Conservation (phyloP, 2,888 invertebrate genomes). For the Ophonus ardosiacus region DNA sequence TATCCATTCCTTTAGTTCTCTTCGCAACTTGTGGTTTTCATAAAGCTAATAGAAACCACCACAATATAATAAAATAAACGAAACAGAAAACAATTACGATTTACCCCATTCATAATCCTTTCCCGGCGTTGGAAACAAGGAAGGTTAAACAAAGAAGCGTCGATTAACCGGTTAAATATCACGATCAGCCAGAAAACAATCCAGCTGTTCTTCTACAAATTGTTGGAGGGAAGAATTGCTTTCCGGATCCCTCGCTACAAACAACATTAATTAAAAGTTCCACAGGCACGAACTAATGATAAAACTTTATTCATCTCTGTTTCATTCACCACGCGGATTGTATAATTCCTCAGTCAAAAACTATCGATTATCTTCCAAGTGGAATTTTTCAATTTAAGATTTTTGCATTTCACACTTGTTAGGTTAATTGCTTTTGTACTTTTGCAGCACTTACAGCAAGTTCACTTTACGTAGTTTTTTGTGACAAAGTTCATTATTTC, state of each 20-base stretch:
- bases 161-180: conserved; percentile 44
- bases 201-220: conserved; percentile 28
- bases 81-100: neutral
- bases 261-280: conserved; percentile 58
- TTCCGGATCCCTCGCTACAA: conserved; percentile 35
- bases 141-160: neutral
- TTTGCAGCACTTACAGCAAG: neutral
- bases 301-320: conserved; percentile 62
- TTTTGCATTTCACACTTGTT: conserved; percentile 28
- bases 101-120: conserved; percentile 14
- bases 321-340: conserved; percentile 50
- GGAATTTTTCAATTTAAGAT: conserved; percentile 57
- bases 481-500: neutral
- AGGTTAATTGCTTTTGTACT: conserved; percentile 23
- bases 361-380: conserved; percentile 35
- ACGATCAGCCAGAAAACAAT: conserved; percentile 22
- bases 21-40: neutral
- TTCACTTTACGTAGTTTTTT: neutral
- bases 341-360: conserved; percentile 58
- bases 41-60: neutral
- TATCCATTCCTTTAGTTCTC: neutral
- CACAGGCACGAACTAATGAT: conserved; percentile 54
- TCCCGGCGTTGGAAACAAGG: neutral
- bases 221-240: conserved; percentile 14
- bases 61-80: neutral